Evolutionary conservation across 2,113 vertebrate genomes (phyloP).

Genomic region (Poeciliopsis retropinna): DNA sequence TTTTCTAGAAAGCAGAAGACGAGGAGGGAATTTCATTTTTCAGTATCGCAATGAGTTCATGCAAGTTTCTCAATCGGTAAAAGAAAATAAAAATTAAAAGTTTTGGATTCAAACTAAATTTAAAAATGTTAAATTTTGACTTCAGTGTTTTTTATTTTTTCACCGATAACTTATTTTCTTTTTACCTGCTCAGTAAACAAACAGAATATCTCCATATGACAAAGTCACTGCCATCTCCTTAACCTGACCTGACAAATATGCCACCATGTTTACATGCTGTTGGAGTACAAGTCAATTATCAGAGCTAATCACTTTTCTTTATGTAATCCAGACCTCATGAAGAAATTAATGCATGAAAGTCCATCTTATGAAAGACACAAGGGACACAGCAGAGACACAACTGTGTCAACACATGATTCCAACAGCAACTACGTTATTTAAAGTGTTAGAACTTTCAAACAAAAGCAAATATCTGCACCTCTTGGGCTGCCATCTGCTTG

Average conservation of each 20-base stretch:
- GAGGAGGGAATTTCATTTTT: not conserved
- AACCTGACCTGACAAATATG: constrained; percentile 17
- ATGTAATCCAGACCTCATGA: not conserved
- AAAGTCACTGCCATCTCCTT: not conserved
- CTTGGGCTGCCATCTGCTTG: constrained; percentile 28
- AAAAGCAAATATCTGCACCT: constrained; percentile 15
- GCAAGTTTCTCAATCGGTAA: no score
- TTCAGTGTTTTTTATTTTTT: no score
- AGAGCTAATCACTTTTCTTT: constrained; percentile 4
- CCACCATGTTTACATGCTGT: constrained; percentile 15
- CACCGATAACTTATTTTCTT: no score
- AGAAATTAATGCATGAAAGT: constrained; percentile 17
- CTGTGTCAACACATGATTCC: not conserved
- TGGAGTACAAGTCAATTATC: constrained; percentile 11
- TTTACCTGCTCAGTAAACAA: not conserved
- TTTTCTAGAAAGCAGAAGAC: no score
- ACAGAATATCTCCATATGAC: not conserved
- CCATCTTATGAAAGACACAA: not conserved
- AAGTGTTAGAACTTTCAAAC: constrained; percentile 17
- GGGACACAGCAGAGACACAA: not conserved
- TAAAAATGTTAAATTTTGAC: no score
- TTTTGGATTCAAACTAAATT: no score
- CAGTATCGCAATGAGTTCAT: no score
- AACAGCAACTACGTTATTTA: not conserved
- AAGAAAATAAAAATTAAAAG: no score